These are phyloP conservation scores for Melanotaenia pygmaea DNA, from an alignment of 2,797 vertebrate genomes.

Conservation along the genomic window DNA sequence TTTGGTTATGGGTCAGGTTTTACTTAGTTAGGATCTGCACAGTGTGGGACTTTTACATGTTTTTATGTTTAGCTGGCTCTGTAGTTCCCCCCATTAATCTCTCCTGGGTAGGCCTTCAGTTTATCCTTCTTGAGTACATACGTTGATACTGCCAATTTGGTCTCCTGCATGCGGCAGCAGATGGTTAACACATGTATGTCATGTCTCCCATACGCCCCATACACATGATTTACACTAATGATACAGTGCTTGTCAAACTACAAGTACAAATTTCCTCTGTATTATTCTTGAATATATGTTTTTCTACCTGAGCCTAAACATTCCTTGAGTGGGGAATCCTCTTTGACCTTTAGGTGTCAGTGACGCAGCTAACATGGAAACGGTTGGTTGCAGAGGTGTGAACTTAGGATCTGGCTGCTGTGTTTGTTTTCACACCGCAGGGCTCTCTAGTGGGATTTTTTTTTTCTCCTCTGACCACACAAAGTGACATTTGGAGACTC, in stretches of 20 bases:
- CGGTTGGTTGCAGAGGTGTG: conserved; percentile 56
- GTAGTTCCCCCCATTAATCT: conserved; percentile 20
- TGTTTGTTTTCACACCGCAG: conserved; percentile 64
- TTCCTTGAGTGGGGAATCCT: conserved; percentile 45
- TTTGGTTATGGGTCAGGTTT: background rate
- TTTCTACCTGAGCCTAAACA: conserved; percentile 55
- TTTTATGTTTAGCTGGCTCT: conserved; percentile 28
- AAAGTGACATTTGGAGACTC: conserved; percentile 33
- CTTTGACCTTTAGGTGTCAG: conserved; percentile 64
- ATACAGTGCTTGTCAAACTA: conserved; percentile 15
- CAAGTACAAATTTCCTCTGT: conserved; percentile 1
- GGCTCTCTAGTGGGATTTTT: conserved; percentile 9
- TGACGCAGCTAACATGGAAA: conserved; percentile 56
- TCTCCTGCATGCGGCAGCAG: conserved; percentile 29
- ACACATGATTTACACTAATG: conserved; percentile 36
- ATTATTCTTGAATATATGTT: conserved; percentile 10
- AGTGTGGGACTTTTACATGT: background rate
- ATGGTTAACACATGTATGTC: conserved; percentile 53
- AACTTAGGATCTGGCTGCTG: conserved; percentile 44
- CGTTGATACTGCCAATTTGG: conserved; percentile 35
- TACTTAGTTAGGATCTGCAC: background rate
- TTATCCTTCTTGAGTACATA: conserved; percentile 11
- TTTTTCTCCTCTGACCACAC: conserved; percentile 38
- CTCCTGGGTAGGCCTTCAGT: conserved; percentile 17
- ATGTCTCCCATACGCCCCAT: conserved; percentile 20